Evolutionary conservation across 2,113 vertebrate species (phyloP), one percentile per base, ranked within the genome.

Genomic region (Nanorana parkeri): DNA sequence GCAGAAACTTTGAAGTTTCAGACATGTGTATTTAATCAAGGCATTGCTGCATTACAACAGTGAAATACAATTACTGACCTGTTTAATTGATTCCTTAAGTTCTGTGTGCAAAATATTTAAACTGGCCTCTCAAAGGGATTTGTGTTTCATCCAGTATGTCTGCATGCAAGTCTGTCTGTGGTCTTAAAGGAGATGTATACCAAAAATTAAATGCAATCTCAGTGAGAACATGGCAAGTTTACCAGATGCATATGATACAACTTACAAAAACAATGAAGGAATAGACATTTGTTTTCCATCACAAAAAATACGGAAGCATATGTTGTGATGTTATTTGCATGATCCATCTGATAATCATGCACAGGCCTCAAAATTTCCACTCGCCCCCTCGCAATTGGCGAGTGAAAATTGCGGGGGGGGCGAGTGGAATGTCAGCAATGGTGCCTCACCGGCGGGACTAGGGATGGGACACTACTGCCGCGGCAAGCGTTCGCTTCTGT

Each of bases 71-170:
- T 54, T 54, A 67, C 26, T 54, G 76, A 78, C 41, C 75, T 65
- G 24, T 55, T 54, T 78, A 65, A 78, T 78, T 78, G 76, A 66
- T 54, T 78, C 76, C 76, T 78, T 78, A 78, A 78, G 76, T 78
- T 77, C 17, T 54, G 3, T 66, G 21, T n/a, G 5, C 17, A 78
- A 66, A 47, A 66, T 67, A 65, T 17, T 78, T 78, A 41, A 67
- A 4, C 36, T 29, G 76, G 41, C 63, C 47, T 67, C 76, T 66
- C 76, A 66, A 66, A 51, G 55, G 76, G 24, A 66, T 54, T 66
- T 67, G 63, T 32, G 47, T 36, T 67, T 66, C 51, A 54, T 78
- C 47, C 60, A 20, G 21, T 47, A 20, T 54, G 61, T 78, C 47
- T 78, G 20, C 47, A 29, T 55, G 24, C 63, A 29, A 32, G 63